Percentiles rank a stretch among this genome's conserved stretches.
These are phyloP conservation scores for Germaria angustata DNA, from an alignment of 2,888 invertebrate species.

Conservation along the genomic window DNA sequence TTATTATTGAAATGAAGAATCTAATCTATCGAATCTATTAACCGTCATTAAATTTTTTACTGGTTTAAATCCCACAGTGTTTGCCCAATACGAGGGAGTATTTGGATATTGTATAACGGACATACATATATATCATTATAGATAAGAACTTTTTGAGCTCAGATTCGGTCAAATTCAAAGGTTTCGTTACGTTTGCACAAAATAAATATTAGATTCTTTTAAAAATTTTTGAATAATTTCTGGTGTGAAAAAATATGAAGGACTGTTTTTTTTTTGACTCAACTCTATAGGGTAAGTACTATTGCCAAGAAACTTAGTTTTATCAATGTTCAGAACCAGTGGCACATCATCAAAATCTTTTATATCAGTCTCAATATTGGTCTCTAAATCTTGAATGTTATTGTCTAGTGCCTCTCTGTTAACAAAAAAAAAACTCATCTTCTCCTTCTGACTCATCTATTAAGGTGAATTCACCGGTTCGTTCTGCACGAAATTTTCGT, in stretches of 20 bases:
- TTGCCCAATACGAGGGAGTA: background rate
- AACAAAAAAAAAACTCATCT: background rate
- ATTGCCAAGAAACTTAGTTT: background rate
- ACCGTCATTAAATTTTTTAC: slow-evolving; percentile 9
- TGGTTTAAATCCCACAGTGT: slow-evolving; percentile 9
- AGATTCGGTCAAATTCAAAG: slow-evolving; percentile 14
- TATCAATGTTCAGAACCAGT: background rate
- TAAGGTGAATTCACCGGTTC: no score
- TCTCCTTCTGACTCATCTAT: background rate
- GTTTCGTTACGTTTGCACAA: slow-evolving; percentile 9
- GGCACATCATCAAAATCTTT: background rate
- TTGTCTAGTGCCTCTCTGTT: slow-evolving; percentile 14
- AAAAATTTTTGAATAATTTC: no score
- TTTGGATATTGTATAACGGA: background rate
- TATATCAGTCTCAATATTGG: slow-evolving; percentile 7
- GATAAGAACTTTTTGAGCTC: slow-evolving; percentile 18
- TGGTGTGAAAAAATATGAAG: background rate
- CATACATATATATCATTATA: slow-evolving; percentile 7
- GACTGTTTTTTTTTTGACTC: background rate
- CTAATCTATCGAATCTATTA: slow-evolving; percentile 1
- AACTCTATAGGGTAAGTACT: background rate
- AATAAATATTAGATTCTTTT: no score
- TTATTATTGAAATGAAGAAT: slow-evolving; percentile 9
- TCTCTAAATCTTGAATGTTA: slow-evolving; percentile 8
- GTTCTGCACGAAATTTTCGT: no score